Conservation (phyloP, 2,113 vertebrate genomes). For the Antigone vipio region DNA sequence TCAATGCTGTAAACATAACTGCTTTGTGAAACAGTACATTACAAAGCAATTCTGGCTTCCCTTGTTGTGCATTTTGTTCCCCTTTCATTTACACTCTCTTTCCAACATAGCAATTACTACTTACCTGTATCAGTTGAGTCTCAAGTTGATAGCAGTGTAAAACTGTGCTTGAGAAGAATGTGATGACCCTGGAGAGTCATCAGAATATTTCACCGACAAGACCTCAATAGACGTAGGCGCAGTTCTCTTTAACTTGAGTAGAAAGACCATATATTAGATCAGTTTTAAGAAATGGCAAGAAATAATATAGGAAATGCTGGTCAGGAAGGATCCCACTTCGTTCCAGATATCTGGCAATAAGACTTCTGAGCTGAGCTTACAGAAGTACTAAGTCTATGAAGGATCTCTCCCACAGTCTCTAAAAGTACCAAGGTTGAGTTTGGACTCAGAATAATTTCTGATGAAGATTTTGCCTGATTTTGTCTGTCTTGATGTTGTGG, state of each 20-base stretch:
- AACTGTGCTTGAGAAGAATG: not conserved
- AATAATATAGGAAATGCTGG: not conserved
- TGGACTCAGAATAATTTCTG: not conserved
- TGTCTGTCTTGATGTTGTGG: not conserved
- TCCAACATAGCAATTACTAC: not conserved
- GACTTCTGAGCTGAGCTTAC: not conserved
- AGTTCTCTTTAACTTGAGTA: not conserved
- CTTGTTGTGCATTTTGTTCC: fast-evolving
- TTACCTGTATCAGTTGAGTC: not conserved
- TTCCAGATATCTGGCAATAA: not conserved
- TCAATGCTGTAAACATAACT: not conserved
- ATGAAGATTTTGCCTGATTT: not conserved
- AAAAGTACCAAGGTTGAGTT: not conserved
- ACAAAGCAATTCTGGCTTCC: not conserved
- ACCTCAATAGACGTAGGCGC: not conserved
- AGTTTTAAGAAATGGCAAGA: not conserved
- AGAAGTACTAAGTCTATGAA: not conserved
- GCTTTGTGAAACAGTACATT: not conserved
- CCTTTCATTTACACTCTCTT: not conserved
- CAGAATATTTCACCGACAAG: not conserved
- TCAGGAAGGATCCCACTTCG: not conserved
- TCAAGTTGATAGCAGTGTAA: not conserved
- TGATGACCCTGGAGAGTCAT: not conserved
- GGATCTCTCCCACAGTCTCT: not conserved
- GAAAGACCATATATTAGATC: not conserved